Conservation (phyloP, 2,888 invertebrate species). For the Pseudococcus longispinus region DNA sequence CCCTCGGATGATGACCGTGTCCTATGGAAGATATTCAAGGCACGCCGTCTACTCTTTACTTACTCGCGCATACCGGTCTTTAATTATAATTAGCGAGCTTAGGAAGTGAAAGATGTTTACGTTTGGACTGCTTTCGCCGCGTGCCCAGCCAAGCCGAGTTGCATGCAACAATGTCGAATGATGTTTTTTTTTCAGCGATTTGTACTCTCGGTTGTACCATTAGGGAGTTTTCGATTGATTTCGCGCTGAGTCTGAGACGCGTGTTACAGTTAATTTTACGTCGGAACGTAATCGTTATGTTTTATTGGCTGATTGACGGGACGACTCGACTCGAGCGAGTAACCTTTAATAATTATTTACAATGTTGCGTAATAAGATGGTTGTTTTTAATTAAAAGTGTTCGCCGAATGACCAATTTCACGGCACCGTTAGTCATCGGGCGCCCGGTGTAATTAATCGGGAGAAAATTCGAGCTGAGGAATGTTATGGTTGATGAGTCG, state of each 20-base stretch:
- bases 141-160: background rate
- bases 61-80: background rate
- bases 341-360: slow-evolving; percentile 15
- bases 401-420: slow-evolving; percentile 34
- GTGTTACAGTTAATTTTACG: slow-evolving; percentile 13
- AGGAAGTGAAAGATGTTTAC: slow-evolving; percentile 42
- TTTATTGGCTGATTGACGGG: slow-evolving; percentile 35
- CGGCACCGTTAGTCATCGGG: background rate
- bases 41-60: background rate
- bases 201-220: background rate
- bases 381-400: background rate
- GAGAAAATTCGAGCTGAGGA: background rate
- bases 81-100: slow-evolving; percentile 29
- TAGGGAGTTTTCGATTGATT: slow-evolving; percentile 5
- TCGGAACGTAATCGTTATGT: slow-evolving; percentile 21
- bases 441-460: background rate
- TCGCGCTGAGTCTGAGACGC: background rate
- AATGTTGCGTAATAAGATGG: background rate
- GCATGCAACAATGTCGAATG: slow-evolving; percentile 33
- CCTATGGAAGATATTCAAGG: slow-evolving; percentile 23
- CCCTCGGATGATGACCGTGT: background rate
- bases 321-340: background rate
- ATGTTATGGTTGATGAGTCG: background rate
- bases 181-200: background rate
- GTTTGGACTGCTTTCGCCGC: slow-evolving; percentile 38